Percentiles rank a stretch among this genome's conserved stretches.
Evolutionary conservation across 1,140 invertebrate genomes (phyloP).

Genomic region (Melanaphis sacchari): DNA sequence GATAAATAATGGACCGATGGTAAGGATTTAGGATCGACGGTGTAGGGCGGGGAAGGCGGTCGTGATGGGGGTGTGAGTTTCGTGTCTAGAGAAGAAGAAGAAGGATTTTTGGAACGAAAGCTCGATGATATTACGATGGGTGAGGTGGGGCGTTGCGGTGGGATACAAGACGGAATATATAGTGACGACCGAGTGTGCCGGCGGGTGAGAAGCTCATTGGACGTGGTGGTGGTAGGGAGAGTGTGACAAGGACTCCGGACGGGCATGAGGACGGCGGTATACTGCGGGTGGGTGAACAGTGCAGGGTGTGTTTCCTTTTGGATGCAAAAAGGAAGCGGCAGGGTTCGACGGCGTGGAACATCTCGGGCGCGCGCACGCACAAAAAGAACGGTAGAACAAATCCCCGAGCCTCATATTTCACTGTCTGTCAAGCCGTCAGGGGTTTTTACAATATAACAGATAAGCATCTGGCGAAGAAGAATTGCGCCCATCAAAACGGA

Average conservation of each 20-base stretch:
- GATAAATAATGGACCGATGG: constrained; percentile 55
- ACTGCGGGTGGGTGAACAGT: neutral
- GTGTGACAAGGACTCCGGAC: neutral
- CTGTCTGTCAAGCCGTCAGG: constrained; percentile 57
- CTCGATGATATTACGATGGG: constrained; percentile 3
- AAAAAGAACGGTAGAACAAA: constrained; percentile 47
- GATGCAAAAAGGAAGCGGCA: constrained; percentile 45
- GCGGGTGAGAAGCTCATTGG: neutral
- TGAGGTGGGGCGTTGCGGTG: too few relatives aligned
- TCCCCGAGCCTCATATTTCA: constrained; percentile 57
- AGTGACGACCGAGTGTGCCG: neutral
- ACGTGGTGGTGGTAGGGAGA: neutral
- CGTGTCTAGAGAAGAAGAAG: constrained; percentile 47
- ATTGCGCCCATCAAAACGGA: constrained; percentile 56
- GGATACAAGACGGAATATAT: neutral
- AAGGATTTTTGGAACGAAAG: constrained; percentile 56
- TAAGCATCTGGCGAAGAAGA: constrained; percentile 56
- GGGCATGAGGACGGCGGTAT: neutral
- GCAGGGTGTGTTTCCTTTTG: constrained; percentile 28
- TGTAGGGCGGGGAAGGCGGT: too few relatives aligned
- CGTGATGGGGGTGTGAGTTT: neutral
- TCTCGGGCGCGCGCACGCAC: constrained; percentile 44
- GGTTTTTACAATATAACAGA: constrained; percentile 58
- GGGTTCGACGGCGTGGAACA: constrained; percentile 53
- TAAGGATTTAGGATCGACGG: constrained; percentile 17